A percentile compares a stretch with the other conserved stretches of the same genome.
Evolutionary conservation across 2,888 invertebrate species (phyloP).

Genomic region (Oxystoma pomonae): DNA sequence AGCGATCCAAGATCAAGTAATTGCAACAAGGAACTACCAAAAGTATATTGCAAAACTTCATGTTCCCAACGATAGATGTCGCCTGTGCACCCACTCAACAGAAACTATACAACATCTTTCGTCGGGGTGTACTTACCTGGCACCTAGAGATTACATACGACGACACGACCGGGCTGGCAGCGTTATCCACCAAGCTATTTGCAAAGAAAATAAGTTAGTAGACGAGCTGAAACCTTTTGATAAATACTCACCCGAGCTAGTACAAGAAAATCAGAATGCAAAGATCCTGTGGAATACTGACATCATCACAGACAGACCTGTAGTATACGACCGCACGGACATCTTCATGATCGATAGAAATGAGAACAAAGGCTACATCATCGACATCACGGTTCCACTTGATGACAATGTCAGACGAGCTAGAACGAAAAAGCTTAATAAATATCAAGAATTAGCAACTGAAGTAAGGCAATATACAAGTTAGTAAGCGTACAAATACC

Average conservation of each 20-base stretch:
- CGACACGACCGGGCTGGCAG: background rate
- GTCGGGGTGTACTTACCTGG: background rate
- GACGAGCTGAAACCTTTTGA: background rate
- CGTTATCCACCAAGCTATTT: background rate
- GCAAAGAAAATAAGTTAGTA: background rate
- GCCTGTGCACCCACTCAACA: background rate
- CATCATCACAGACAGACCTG: background rate
- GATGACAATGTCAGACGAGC: background rate
- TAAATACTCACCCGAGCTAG: background rate
- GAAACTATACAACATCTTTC: conserved; percentile 4
- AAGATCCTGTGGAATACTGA: background rate
- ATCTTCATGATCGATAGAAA: background rate
- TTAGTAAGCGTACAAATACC: background rate
- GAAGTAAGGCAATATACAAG: background rate
- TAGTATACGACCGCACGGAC: background rate
- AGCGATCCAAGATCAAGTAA: background rate
- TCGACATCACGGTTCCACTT: background rate
- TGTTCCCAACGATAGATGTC: background rate
- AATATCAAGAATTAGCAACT: background rate
- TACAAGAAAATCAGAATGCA: background rate
- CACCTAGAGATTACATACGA: conserved; percentile 1
- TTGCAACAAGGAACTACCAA: background rate
- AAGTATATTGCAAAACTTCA: background rate
- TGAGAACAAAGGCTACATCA: background rate
- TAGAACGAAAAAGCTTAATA: background rate